phyloP scores from a whole-genome alignment of 2,888 invertebrate genomes.

The Koerneria pararmatus region DNA sequence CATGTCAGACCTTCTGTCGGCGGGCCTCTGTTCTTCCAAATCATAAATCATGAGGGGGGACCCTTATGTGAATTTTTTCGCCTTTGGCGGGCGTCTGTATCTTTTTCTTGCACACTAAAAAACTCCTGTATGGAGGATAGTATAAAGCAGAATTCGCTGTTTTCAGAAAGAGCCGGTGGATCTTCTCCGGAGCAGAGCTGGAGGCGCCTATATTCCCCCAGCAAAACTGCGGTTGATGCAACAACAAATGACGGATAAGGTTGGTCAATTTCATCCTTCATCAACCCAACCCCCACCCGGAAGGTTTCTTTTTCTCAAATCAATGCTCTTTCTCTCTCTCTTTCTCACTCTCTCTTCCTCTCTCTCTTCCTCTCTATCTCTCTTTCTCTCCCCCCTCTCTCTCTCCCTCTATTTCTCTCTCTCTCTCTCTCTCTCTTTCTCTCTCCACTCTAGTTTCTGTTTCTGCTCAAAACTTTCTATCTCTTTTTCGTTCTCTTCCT shows the following conservation, averaged over 20 bases:
- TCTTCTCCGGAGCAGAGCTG: constrained; percentile 42
- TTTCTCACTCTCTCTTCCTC: neutral
- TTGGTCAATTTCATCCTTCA: constrained; percentile 60
- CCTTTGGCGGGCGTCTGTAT: too few species aligned
- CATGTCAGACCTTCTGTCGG: too few species aligned
- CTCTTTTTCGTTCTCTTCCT: neutral
- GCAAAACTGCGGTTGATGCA: constrained; percentile 92
- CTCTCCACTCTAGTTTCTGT: neutral
- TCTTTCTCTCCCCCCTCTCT: neutral
- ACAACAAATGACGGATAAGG: constrained; percentile 83
- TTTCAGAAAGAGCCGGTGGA: constrained; percentile 35
- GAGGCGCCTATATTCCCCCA: constrained; percentile 88
- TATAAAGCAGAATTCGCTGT: too few species aligned
- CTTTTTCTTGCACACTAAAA: too few species aligned
- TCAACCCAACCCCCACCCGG: neutral
- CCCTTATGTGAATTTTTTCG: too few species aligned
- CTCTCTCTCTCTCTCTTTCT: too few species aligned
- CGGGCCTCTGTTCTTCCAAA: too few species aligned
- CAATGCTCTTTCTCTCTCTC: neutral
- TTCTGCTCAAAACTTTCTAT: too few species aligned
- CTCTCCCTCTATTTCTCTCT: neutral
- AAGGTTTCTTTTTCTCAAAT: neutral
- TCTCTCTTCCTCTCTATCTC: too few species aligned
- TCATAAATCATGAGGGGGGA: too few species aligned
- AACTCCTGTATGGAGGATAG: too few species aligned